Evolutionary conservation across 2,113 vertebrate genomes (phyloP).

Genomic region (Nematolebias whitei): DNA sequence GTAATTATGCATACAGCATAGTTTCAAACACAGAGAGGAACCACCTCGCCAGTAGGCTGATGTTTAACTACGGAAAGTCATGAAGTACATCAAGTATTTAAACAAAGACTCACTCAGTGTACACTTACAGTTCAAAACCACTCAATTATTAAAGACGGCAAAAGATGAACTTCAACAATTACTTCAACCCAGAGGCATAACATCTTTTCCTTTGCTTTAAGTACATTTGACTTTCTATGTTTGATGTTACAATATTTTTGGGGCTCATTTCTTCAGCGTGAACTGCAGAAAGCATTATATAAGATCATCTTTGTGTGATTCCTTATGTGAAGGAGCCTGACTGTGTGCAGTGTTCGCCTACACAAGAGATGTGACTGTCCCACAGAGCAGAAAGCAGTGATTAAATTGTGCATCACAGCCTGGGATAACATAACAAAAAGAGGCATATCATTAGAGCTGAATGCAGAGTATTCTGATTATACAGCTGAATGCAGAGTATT

Average conservation of each 20-base stretch:
- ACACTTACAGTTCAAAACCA: too few species aligned
- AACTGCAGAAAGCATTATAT: conserved; percentile 13
- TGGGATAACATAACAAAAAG: conserved; percentile 10
- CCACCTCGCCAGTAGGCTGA: too few species aligned
- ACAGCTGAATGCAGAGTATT: too few species aligned
- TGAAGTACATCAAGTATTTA: too few species aligned
- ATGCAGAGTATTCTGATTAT: too few species aligned
- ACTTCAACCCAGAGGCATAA: too few species aligned
- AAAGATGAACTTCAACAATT: too few species aligned
- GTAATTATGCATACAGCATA: too few species aligned
- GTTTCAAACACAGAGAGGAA: too few species aligned
- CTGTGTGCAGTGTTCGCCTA: conserved; percentile 20
- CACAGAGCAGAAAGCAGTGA: conserved; percentile 37
- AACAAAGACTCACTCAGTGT: too few species aligned
- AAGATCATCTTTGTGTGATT: neutral
- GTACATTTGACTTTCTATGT: neutral
- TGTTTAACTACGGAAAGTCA: too few species aligned
- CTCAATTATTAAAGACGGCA: too few species aligned
- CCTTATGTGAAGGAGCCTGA: conserved; percentile 4
- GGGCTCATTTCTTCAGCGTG: neutral
- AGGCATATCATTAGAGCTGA: conserved; percentile 45
- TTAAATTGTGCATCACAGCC: conserved; percentile 41
- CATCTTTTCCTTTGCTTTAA: neutral
- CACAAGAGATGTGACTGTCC: conserved; percentile 48
- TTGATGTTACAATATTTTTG: neutral